Evolutionary conservation across 2,888 invertebrate genomes (phyloP), one percentile per base, ranked within the genome.

Genomic region (Apamea monoglypha): DNA sequence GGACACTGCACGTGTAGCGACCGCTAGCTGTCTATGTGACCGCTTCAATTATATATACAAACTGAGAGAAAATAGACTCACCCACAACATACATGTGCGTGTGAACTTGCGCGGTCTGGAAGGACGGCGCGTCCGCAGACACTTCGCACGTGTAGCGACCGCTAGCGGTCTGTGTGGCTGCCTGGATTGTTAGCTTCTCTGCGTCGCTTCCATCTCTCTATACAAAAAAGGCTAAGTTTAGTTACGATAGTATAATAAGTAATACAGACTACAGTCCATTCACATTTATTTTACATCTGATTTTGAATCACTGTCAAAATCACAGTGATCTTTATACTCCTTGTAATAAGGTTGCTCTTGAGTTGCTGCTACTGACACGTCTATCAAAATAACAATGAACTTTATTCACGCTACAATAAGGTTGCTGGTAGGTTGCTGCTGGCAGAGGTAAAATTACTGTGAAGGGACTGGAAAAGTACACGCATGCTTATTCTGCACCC

Each of bases 131-230:
- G 91, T 98, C 98, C 0, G 98, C 97, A 0, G 98, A 98, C 40
- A 98, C 98, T 91, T 98, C 98, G 91, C 98, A 98, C 64, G 97
- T 97, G 92, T 98, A 98, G 87, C 97, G 97, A 0, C 98, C 98
- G 66, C 98, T 97, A 44, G 98, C 97, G 77, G 97, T 97, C 85
- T 97, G 96, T 67, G 97, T 97, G 18, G 98, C 97, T 70, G 98
- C 97, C 77, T 97, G 96, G 86, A 98, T 96, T 21, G 98, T 97
- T 36, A 98, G 96, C 89, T 97, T 95, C 89, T 97, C 96, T 1
- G 97, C 97, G 77, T 96, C 94, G 7, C 94, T 96, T 72, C 91
- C 92, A 25, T 94, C 93, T 14, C 81, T 84, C 91, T 91, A 78
- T 67, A 66, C 18, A 74, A 50, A 80, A 53, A 85, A 21, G 4